These are phyloP conservation scores for Xylota segnis DNA, from an alignment of 2,888 invertebrate genomes.

Conservation along the genomic window DNA sequence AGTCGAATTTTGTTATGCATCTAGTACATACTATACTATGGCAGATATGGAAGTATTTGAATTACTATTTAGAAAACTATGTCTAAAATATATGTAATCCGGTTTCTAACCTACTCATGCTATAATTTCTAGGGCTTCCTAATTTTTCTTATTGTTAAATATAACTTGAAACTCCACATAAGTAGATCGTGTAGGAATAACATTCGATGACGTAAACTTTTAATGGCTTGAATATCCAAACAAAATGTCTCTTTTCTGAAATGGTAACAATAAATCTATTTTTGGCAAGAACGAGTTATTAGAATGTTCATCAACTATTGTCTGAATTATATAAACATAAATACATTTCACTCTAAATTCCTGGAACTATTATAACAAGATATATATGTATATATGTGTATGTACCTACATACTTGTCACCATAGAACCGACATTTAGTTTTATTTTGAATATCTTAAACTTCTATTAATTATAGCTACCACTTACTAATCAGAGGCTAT, in stretches of 20 bases:
- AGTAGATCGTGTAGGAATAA: not conserved
- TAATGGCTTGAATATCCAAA: not conserved
- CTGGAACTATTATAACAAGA: not conserved
- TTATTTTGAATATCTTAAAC: not conserved
- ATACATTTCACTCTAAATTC: not conserved
- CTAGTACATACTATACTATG: too few species aligned
- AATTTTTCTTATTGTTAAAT: not conserved
- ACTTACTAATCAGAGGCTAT: not conserved
- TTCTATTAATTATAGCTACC: not conserved
- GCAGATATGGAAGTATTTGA: too few species aligned
- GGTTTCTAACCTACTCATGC: too few species aligned
- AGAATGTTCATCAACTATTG: not conserved
- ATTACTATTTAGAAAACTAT: too few species aligned
- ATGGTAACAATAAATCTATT: slow-evolving; percentile 18
- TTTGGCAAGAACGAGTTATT: slow-evolving; percentile 21
- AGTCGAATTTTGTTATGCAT: too few species aligned
- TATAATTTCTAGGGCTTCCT: not conserved
- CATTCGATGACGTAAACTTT: slow-evolving; percentile 11
- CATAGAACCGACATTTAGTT: not conserved
- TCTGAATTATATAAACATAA: slow-evolving; percentile 10
- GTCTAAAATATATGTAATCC: too few species aligned
- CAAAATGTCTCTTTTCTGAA: not conserved
- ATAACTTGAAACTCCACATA: not conserved
- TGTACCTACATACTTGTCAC: not conserved
- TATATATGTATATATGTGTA: too few species aligned